Conservation (phyloP, 1,140 invertebrate species). For the Megalonaias nervosa region DNA sequence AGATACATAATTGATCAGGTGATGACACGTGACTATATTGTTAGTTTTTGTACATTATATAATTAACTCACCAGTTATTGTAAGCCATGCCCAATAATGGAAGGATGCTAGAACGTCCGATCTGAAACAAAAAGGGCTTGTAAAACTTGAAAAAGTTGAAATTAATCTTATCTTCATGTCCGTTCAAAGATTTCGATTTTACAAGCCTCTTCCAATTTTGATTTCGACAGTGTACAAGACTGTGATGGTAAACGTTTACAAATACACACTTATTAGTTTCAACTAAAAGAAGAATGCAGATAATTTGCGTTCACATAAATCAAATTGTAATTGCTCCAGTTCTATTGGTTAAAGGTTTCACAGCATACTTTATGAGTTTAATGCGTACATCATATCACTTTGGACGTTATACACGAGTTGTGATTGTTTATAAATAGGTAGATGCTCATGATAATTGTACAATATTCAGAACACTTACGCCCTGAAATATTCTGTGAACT, state of each 20-base stretch:
- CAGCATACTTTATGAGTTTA: too few species aligned
- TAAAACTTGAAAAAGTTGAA: neutral
- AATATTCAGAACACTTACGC: conserved; percentile 45
- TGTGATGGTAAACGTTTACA: neutral
- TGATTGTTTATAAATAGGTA: too few species aligned
- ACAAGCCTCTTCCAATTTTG: neutral
- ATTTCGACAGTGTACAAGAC: neutral
- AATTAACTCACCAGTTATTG: conserved; percentile 54
- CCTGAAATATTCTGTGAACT: conserved; percentile 75
- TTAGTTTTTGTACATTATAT: neutral
- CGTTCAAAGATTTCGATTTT: neutral
- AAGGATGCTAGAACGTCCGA: conserved; percentile 55
- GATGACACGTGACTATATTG: too few species aligned
- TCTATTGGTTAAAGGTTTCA: too few species aligned
- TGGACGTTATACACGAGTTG: too few species aligned
- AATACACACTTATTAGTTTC: too few species aligned
- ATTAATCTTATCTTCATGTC: neutral
- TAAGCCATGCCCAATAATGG: conserved; percentile 60
- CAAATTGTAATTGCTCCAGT: too few species aligned
- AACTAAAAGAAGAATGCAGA: too few species aligned
- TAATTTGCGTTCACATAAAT: too few species aligned
- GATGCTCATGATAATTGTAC: too few species aligned
- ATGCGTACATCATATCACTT: too few species aligned
- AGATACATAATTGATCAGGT: neutral
- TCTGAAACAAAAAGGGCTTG: conserved; percentile 42